Percentiles rank a stretch among this genome's conserved stretches.
Conservation (phyloP, 1,140 invertebrate species). For the Belonocnema kinseyi region DNA sequence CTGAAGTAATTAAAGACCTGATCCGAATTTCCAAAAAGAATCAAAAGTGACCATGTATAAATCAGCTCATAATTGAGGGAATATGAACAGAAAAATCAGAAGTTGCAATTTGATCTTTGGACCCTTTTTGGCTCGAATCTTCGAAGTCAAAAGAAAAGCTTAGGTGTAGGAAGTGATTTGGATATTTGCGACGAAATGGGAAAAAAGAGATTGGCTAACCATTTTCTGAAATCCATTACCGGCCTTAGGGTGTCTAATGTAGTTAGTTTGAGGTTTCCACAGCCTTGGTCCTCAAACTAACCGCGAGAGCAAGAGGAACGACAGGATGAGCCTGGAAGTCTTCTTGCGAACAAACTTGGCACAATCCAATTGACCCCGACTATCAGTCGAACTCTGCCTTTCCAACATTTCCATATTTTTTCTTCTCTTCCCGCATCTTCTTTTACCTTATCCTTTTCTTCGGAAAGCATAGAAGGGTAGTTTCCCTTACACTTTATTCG, state of each 20-base stretch:
- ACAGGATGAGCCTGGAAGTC: constrained; percentile 35
- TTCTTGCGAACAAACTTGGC: constrained; percentile 47
- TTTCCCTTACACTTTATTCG: constrained; percentile 31
- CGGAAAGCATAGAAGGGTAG: constrained; percentile 31
- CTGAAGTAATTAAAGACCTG: constrained; percentile 5
- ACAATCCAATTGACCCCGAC: constrained; percentile 48
- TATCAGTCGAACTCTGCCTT: constrained; percentile 28
- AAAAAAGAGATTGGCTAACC: constrained; percentile 35
- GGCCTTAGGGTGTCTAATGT: constrained; percentile 48
- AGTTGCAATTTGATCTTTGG: neutral
- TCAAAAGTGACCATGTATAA: neutral
- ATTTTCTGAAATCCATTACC: constrained; percentile 49
- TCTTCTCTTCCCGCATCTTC: constrained; percentile 39
- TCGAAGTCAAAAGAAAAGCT: neutral
- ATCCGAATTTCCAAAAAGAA: neutral
- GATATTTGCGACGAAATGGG: neutral
- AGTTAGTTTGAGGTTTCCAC: constrained; percentile 48
- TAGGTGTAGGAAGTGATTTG: neutral
- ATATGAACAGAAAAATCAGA: constrained; percentile 1
- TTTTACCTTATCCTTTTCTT: constrained; percentile 37
- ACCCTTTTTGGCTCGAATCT: neutral
- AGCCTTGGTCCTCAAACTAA: constrained; percentile 23
- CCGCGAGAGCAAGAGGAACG: constrained; percentile 42
- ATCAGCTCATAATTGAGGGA: neutral
- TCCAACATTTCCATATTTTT: constrained; percentile 33